A percentile compares a stretch with the other conserved stretches of the same genome.
phyloP scores from a whole-genome alignment of 2,888 invertebrate species.

The Dasysyrphus tricinctus region DNA sequence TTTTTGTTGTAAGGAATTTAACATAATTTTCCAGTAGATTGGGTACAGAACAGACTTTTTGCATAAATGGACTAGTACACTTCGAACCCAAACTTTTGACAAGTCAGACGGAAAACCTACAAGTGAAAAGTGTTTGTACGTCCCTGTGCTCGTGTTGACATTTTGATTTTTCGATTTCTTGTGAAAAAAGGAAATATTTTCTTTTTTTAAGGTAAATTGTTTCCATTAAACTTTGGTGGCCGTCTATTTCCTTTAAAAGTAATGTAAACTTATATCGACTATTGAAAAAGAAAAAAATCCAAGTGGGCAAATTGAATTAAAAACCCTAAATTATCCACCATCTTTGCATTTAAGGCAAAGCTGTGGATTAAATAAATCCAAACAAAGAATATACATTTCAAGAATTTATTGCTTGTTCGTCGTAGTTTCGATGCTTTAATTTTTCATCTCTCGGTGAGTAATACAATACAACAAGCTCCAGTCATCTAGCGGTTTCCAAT shows the following conservation, averaged over 20 bases:
- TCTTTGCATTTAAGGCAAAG: neutral
- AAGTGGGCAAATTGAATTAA: neutral
- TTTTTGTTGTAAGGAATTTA: too few species aligned
- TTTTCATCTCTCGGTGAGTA: slow-evolving; percentile 61
- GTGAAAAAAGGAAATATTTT: slow-evolving; percentile 29
- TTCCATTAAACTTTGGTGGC: slow-evolving; percentile 5
- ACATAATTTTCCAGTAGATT: too few species aligned
- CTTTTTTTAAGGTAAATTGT: slow-evolving; percentile 14
- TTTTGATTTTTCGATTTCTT: slow-evolving; percentile 42
- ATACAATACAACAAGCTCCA: slow-evolving; percentile 24
- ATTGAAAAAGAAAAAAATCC: neutral
- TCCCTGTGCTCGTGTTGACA: slow-evolving; percentile 53
- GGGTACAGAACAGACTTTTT: too few species aligned
- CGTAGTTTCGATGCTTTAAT: slow-evolving; percentile 55
- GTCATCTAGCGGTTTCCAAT: neutral
- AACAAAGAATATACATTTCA: slow-evolving; percentile 55
- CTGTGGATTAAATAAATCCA: slow-evolving; percentile 32
- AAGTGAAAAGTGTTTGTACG: slow-evolving; percentile 55
- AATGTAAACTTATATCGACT: slow-evolving; percentile 4
- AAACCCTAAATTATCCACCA: neutral
- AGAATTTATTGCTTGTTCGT: slow-evolving; percentile 5
- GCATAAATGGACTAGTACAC: too few species aligned
- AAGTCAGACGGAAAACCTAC: slow-evolving; percentile 59
- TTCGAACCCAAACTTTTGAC: neutral
- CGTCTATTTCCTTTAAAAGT: slow-evolving; percentile 16